Percentiles rank a stretch among this genome's conserved stretches.
Conservation (phyloP, 2,113 vertebrate genomes). For the Cromileptes altivelis region DNA sequence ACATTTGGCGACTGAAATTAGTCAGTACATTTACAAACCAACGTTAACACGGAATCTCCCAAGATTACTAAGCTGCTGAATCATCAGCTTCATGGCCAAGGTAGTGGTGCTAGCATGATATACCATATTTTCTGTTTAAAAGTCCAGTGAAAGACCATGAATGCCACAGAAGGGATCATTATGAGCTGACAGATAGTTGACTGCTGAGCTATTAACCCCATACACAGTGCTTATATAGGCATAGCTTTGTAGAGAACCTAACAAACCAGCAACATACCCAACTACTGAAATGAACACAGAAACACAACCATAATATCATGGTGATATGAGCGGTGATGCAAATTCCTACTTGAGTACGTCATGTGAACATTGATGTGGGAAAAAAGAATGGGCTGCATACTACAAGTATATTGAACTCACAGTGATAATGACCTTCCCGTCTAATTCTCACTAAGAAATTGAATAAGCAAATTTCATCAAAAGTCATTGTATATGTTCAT, state of each 20-base stretch:
- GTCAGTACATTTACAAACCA: not conserved
- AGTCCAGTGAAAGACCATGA: not conserved
- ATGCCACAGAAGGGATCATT: not conserved
- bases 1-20: too few relatives aligned
- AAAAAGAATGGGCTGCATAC: not conserved
- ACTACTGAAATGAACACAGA: not conserved
- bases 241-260: not conserved
- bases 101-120: not conserved
- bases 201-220: not conserved
- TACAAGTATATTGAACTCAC: not conserved
- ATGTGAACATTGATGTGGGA: not conserved
- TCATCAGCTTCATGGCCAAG: not conserved
- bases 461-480: slow-evolving; percentile 5
- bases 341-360: not conserved
- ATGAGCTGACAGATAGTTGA: not conserved
- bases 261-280: not conserved
- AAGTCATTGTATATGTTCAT: not conserved
- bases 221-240: not conserved
- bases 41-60: not conserved
- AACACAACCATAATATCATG: not conserved
- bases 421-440: slow-evolving; percentile 6
- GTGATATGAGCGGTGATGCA: not conserved
- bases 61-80: not conserved
- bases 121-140: not conserved
- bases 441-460: slow-evolving; percentile 13